Evolutionary conservation across 2,888 invertebrate genomes (phyloP), one percentile per base, ranked within the genome.

Genomic region (Branchipolynoe longqiensis): DNA sequence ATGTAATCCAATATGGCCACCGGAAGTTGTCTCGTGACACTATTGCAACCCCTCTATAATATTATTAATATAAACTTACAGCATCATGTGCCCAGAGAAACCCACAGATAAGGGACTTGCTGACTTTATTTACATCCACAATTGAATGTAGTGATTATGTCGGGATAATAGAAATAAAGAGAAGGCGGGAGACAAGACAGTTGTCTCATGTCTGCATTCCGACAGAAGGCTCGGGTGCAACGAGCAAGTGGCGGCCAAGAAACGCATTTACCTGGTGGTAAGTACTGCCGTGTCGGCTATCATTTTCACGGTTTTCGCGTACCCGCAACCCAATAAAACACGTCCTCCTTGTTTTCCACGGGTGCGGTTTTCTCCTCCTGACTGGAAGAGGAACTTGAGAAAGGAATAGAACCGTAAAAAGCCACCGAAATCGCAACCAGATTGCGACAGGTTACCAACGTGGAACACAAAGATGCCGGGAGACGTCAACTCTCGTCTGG

Each of bases 391-490:
- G 6, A 4, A 25, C 31, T 12, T 48, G 48, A 33, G 18, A 41
- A 18, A 25, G 22, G 14, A 48, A 40, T 48, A 25, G n/a, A 1
- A 6, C 28, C 25, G 40, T 14, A 48, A 41, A 78, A 25, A n/a
- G 25, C 6, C 48, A 40, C 25, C 8, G 12, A 78, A 78, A 41
- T 78, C 4, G 28, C 18, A 8, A 41, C 48, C 41, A 78, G 41
- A 48, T 78, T 78, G 48, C 3, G 41, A 8, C 48, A 25, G 31
- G 78, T 41, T 48, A 56, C 82, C 82, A 82, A 82, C 82, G 82
- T 82, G 82, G 82, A 82, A 82, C 82, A 82, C 54, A 56, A 82
- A 82, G 82, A 82, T 82, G 82, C 82, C 82, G 82, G 82, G 82
- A 81, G 82, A 54, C 58, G 82, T 82, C 82, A 58, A 58, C 58